These are phyloP conservation scores for Octopus bimaculoides DNA, from an alignment of 1,140 invertebrate species.

Conservation along the genomic window DNA sequence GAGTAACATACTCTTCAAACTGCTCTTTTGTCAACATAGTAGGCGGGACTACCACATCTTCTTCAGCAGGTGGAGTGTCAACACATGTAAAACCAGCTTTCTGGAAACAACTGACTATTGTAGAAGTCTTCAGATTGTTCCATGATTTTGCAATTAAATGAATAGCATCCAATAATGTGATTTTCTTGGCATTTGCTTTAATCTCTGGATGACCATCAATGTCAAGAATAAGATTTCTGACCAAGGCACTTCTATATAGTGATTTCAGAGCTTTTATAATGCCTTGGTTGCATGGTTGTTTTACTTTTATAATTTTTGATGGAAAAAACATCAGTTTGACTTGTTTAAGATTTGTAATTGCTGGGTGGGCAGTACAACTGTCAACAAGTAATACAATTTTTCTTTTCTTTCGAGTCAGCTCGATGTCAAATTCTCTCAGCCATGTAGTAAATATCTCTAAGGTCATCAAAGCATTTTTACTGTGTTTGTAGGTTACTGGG, in stretches of 20 bases:
- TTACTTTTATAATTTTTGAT: neutral
- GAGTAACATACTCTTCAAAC: too few relatives aligned
- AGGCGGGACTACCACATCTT: too few relatives aligned
- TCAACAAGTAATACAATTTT: conserved; percentile 3
- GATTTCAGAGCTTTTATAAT: neutral
- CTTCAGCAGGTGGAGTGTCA: too few relatives aligned
- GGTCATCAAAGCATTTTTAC: conserved; percentile 31
- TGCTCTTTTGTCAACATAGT: too few relatives aligned
- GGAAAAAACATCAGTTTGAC: neutral
- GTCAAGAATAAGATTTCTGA: neutral
- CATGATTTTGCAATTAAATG: too few relatives aligned
- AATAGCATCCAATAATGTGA: too few relatives aligned
- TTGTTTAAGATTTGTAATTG: neutral
- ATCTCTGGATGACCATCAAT: too few relatives aligned
- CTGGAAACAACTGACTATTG: too few relatives aligned
- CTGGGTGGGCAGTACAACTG: neutral
- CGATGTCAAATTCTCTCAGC: conserved; percentile 21
- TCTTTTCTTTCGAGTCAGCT: conserved; percentile 13
- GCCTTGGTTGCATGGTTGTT: neutral
- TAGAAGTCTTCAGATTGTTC: too few relatives aligned
- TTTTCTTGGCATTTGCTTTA: too few relatives aligned
- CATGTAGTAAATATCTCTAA: conserved; percentile 27
- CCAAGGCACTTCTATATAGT: neutral
- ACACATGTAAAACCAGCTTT: too few relatives aligned
- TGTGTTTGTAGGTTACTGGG: conserved; percentile 22